Base-by-base conservation (phyloP, 2,113 vertebrate species). In the Eptatretus burgeri region DNA sequence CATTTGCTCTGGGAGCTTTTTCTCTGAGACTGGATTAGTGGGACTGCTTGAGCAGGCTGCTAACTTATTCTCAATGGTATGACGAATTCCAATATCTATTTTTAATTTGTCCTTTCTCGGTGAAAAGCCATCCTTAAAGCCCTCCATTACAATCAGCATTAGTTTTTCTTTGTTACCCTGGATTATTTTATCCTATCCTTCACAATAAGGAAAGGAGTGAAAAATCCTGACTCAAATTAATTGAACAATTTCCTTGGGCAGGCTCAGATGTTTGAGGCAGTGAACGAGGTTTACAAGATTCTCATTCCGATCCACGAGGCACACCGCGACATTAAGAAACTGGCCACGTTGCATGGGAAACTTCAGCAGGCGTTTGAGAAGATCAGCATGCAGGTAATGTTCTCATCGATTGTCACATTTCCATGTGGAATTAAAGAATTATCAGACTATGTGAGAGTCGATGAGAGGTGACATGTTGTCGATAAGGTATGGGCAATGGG, bases 341-440 rank as follows among this genome's bases (percentile, higher is more conserved):
- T 98, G 18, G 82, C 87, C 67, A 77, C 84, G 66, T 94, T 95
- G 80, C 91, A 98, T 77, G 89, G 89, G 81, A 95, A 95, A 94
- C 91, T 98, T 63, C 89, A 98, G 70, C 88, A 98, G 74, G 91
- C 91, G 13, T 98, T 98, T 80, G 81, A 84, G 78, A 98, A 95
- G 81, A 95, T 98, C 62, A 85, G 94, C 62, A 88, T 93, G 68
- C 91, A 98, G 91, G 91, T 98, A 19, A 19, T n/a, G 56, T 1
- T 19, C 27, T 41, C 27, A 41, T 41, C 27, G 7, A 41, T 41
- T 41, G 27, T 41, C 27, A 41, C 27, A 41, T 41, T 41, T 41
- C 27, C 27, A 41, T 7, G 7, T 41, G 27, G 27, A 41, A 41
- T 41, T 41, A 41, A 41, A 5, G 27, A 41, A 41, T 41, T 41